Percentiles rank a stretch among this genome's conserved stretches.
These are phyloP conservation scores for Dryobota labecula DNA, from an alignment of 2,888 invertebrate species.

Conservation along the genomic window DNA sequence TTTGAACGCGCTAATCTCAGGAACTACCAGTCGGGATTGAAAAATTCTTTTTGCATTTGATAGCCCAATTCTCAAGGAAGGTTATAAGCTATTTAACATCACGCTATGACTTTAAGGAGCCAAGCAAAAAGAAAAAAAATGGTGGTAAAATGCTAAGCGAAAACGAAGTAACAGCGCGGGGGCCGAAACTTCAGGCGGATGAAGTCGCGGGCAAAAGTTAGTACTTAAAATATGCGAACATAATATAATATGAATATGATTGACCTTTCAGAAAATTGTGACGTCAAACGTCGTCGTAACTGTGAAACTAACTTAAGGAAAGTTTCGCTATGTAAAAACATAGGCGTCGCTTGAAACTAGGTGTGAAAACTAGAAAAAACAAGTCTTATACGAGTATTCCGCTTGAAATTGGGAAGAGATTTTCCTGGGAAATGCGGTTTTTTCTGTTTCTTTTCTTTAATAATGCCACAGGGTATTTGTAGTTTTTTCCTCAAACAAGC, in stretches of 20 bases:
- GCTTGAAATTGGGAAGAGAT: not conserved
- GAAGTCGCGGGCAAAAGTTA: not conserved
- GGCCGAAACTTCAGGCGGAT: no score
- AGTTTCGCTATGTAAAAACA: not conserved
- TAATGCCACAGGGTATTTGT: not conserved
- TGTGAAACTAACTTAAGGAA: not conserved
- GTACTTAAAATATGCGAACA: not conserved
- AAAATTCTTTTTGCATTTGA: not conserved
- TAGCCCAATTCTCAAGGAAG: not conserved
- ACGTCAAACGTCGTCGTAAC: not conserved
- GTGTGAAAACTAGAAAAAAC: not conserved
- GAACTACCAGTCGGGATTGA: not conserved
- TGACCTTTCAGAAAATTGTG: conserved; percentile 13
- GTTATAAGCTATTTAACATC: not conserved
- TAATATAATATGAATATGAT: conserved; percentile 1
- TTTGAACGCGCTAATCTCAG: not conserved
- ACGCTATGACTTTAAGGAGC: fast-evolving
- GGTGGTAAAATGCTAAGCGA: not conserved
- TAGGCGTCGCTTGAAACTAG: not conserved
- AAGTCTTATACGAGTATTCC: not conserved
- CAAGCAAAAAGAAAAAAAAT: not conserved
- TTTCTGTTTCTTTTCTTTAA: not conserved
- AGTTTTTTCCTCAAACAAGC: not conserved
- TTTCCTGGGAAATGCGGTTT: not conserved
- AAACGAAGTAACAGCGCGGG: not conserved